Evolutionary conservation across 2,888 invertebrate species (phyloP).

Genomic region (Dicycla oo): DNA sequence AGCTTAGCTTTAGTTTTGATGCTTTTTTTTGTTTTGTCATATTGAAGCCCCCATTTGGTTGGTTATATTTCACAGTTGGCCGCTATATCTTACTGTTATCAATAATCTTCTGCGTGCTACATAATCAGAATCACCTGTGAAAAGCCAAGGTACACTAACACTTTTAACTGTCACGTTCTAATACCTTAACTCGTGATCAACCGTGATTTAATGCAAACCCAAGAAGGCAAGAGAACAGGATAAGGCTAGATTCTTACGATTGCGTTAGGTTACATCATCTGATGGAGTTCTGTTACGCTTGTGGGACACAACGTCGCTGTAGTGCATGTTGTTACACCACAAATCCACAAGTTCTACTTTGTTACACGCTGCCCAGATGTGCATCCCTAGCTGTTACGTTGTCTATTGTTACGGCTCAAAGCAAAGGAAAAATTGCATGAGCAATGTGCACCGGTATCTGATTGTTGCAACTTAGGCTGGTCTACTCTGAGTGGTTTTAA

Average conservation of each 20-base stretch:
- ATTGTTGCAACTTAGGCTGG: constrained; percentile 18
- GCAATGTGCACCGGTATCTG: neutral
- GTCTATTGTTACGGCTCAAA: constrained; percentile 36
- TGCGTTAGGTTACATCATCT: constrained; percentile 54
- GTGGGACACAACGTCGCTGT: constrained; percentile 44
- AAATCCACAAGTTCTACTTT: constrained; percentile 30
- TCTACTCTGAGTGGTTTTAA: neutral
- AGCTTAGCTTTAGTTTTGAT: neutral
- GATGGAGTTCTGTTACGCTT: constrained; percentile 57
- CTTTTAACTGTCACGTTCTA: constrained; percentile 32
- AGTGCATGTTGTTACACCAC: constrained; percentile 49
- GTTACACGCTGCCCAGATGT: constrained; percentile 31
- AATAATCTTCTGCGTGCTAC: neutral
- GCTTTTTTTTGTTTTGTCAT: no score
- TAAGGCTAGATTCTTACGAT: constrained; percentile 54
- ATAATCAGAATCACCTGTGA: neutral
- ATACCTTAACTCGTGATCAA: constrained; percentile 15
- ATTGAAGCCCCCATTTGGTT: neutral
- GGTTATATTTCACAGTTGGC: neutral
- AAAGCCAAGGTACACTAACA: no score
- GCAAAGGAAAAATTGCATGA: constrained; percentile 17
- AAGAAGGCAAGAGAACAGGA: constrained; percentile 53
- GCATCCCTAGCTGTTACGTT: constrained; percentile 29
- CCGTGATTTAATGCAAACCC: constrained; percentile 43
- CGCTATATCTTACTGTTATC: neutral